These are phyloP conservation scores for Onthophagus taurus DNA, from an alignment of 1,140 invertebrate species.

Conservation along the genomic window DNA sequence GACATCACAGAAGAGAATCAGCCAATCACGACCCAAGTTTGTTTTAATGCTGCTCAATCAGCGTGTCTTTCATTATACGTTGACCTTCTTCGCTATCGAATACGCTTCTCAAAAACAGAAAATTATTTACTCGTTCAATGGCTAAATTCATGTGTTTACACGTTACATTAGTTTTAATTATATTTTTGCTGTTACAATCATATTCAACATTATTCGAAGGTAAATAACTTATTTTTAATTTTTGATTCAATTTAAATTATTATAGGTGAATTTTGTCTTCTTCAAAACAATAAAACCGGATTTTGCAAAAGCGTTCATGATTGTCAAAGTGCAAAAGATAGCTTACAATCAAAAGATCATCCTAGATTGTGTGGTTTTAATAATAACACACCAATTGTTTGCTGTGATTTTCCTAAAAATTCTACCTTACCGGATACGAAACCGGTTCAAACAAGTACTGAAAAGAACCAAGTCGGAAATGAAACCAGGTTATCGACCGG, in stretches of 20 bases:
- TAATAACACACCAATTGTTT: background rate
- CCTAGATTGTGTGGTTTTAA: conserved; percentile 4
- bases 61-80: too few species aligned
- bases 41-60: too few species aligned
- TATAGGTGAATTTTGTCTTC: conserved; percentile 4
- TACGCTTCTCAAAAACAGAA: too few species aligned
- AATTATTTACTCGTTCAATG: too few species aligned
- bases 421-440: too few species aligned
- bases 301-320: background rate
- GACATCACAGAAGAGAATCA: too few species aligned
- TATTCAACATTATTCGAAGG: too few species aligned
- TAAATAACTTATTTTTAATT: too few species aligned
- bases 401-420: background rate
- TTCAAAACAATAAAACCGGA: background rate
- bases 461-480: conserved; percentile 1
- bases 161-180: background rate
- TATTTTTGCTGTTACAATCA: background rate
- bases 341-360: background rate
- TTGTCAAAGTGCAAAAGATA: background rate
- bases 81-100: too few species aligned
- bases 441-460: background rate
- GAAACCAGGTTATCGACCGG: background rate
- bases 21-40: too few species aligned
- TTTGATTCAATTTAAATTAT: too few species aligned
- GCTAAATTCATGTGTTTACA: too few species aligned